phyloP scores from a whole-genome alignment of 2,888 invertebrate genomes.

The Meloe dianella region DNA sequence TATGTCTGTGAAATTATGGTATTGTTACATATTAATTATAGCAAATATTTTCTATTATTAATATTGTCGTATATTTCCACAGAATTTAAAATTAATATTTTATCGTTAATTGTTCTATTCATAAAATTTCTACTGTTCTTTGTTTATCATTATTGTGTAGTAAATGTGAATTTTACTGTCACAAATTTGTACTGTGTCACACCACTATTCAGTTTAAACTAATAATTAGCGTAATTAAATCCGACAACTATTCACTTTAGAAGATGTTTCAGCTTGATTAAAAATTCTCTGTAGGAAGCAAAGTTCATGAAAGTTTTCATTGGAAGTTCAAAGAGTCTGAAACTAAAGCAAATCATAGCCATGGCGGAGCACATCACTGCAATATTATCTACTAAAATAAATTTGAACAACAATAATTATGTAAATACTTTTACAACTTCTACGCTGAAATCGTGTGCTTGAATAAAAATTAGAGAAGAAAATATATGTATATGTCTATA shows the following conservation, averaged over 20 bases:
- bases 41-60: background rate
- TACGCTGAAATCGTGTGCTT: constrained; percentile 16
- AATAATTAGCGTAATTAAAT: constrained; percentile 1
- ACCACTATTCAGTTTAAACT: background rate
- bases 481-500: no score
- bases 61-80: background rate
- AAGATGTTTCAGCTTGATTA: background rate
- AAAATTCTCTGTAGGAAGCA: background rate
- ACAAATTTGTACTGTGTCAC: background rate
- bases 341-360: background rate
- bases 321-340: background rate
- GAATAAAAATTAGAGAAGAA: constrained; percentile 26
- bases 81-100: background rate
- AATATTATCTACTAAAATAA: constrained; percentile 25
- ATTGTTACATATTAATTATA: background rate
- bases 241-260: background rate
- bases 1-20: background rate
- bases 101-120: background rate
- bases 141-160: background rate
- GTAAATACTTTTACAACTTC: constrained; percentile 20
- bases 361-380: background rate
- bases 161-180: background rate
- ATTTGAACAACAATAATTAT: constrained; percentile 30
- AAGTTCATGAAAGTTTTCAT: background rate
- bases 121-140: background rate